Conservation (phyloP, 1,140 invertebrate genomes). For the Drosophila persimilis region DNA sequence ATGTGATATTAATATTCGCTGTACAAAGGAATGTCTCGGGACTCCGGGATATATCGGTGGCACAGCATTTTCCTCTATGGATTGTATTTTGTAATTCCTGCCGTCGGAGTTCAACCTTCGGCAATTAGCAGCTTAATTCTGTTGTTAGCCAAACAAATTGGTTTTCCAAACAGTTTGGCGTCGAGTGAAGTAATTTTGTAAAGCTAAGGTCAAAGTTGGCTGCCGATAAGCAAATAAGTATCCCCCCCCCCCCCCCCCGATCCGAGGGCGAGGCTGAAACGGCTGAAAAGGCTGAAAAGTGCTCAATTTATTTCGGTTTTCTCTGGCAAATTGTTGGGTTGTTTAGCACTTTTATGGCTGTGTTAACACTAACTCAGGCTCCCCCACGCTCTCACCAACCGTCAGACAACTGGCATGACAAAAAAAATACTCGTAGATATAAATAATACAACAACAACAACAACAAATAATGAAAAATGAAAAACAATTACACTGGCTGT, state of each 20-base stretch:
- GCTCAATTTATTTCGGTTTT: conserved; percentile 51
- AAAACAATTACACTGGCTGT: conserved; percentile 70
- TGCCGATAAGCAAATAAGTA: conserved; percentile 32
- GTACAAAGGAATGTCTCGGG: background rate
- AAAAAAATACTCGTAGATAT: conserved; percentile 27
- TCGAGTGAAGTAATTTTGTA: conserved; percentile 45
- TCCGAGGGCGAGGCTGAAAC: conserved; percentile 25
- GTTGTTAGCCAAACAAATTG: conserved; percentile 44
- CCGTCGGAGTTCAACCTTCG: conserved; percentile 35
- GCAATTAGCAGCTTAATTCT: conserved; percentile 46
- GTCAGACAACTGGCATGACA: conserved; percentile 30
- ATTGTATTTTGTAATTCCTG: conserved; percentile 11
- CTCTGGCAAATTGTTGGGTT: conserved; percentile 63
- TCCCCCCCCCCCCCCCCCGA: conserved; percentile 5
- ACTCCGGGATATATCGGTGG: no score
- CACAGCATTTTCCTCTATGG: background rate
- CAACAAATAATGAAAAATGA: conserved; percentile 20
- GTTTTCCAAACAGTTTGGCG: conserved; percentile 30
- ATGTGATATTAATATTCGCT: background rate
- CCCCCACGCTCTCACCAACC: conserved; percentile 6
- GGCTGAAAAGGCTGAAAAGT: conserved; percentile 27
- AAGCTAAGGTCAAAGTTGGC: conserved; percentile 61
- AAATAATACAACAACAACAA: conserved; percentile 23
- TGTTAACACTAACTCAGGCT: conserved; percentile 49
- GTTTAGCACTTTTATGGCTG: conserved; percentile 71